Evolutionary conservation across 2,797 vertebrate species (phyloP).

Genomic region (Fratercula arctica): DNA sequence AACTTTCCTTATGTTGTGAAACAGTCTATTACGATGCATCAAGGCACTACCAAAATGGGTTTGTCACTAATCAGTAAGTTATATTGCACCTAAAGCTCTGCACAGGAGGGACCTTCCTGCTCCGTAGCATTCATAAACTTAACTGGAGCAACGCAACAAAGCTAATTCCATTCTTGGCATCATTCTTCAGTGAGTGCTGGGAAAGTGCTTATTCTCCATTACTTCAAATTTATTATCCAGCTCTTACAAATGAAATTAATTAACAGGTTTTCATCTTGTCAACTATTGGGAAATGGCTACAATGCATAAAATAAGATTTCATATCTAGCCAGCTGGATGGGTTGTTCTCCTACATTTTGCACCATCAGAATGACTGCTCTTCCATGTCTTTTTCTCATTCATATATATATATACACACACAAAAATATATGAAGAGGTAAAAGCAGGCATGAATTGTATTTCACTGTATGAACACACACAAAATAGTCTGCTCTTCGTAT

Average conservation of each 20-base stretch:
- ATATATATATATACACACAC: not conserved
- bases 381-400: not conserved
- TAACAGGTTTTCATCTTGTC: not conserved
- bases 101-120: not conserved
- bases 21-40: not conserved
- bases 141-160: not conserved
- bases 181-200: not conserved
- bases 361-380: not conserved
- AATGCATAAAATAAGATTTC: not conserved
- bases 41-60: not conserved
- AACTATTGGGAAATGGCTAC: not conserved
- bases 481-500: not conserved
- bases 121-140: not conserved
- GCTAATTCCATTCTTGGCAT: not conserved
- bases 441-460: not conserved
- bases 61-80: not conserved
- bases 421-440: not conserved
- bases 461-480: not conserved
- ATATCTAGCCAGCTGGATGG: not conserved
- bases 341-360: not conserved
- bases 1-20: not conserved
- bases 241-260: not conserved
- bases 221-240: not conserved
- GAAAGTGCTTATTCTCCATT: not conserved
- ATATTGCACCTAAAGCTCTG: not conserved